Conservation (phyloP, 2,888 invertebrate genomes). For the Argyresthia albistria region DNA sequence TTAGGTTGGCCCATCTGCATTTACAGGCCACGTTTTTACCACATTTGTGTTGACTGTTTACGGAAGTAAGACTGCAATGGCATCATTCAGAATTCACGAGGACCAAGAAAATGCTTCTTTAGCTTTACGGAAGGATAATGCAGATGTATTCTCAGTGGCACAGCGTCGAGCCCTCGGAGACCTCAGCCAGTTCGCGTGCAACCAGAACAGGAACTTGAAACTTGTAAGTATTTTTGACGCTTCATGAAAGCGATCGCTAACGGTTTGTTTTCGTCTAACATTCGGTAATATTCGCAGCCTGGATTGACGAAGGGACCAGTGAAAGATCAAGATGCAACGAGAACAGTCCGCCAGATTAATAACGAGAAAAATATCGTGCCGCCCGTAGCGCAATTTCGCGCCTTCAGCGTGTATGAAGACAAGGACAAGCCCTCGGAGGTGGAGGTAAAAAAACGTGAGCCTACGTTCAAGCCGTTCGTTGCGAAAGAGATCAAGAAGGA, state of each 20-base stretch:
- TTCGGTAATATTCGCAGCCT: conserved; percentile 28
- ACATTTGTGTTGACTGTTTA: conserved; percentile 41
- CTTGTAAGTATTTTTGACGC: conserved; percentile 49
- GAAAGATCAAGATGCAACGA: conserved; percentile 63
- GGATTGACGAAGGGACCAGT: conserved; percentile 57
- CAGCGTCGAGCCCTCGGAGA: conserved; percentile 78
- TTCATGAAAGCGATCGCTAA: not conserved
- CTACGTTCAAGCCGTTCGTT: conserved; percentile 54
- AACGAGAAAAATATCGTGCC: conserved; percentile 65
- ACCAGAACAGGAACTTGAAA: conserved; percentile 65
- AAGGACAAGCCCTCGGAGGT: conserved; percentile 67
- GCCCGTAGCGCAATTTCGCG: conserved; percentile 82
- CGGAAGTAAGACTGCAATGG: conserved; percentile 72
- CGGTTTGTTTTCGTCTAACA: conserved; percentile 9
- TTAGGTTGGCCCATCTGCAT: conserved; percentile 29
- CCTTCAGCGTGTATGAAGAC: conserved; percentile 84
- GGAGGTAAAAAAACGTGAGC: conserved; percentile 54
- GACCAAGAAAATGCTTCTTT: conserved; percentile 81
- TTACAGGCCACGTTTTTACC: conserved; percentile 24
- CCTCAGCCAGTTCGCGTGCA: conserved; percentile 72
- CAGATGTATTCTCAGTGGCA: conserved; percentile 51
- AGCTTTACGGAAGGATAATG: conserved; percentile 66
- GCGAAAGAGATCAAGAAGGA: conserved; percentile 50
- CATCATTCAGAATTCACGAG: conserved; percentile 82
- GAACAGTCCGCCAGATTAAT: conserved; percentile 56